phyloP scores from a whole-genome alignment of 1,140 invertebrate genomes.

The Pseudomyrmex gracilis region DNA sequence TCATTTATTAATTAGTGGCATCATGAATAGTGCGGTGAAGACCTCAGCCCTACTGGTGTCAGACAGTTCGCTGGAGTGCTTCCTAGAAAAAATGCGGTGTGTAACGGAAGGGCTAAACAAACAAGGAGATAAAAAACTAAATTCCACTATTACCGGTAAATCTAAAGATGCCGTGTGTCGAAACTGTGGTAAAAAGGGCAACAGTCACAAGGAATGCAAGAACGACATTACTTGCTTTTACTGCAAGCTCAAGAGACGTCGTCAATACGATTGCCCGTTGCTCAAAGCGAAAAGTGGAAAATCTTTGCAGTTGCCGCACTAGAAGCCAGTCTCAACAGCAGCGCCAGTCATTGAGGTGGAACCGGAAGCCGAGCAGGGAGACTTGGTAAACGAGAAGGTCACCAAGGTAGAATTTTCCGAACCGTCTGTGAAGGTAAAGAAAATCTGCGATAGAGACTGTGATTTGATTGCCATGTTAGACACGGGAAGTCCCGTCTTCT shows the following conservation, averaged over 20 bases:
- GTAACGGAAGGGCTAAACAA: neutral
- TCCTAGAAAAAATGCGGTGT: neutral
- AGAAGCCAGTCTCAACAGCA: too few relatives aligned
- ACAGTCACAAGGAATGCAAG: neutral
- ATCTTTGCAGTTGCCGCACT: too few relatives aligned
- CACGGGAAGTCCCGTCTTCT: neutral
- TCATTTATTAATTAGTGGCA: neutral
- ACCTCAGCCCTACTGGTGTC: neutral
- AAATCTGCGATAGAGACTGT: neutral
- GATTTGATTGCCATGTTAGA: neutral
- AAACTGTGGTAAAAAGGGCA: neutral
- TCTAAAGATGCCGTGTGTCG: fast-evolving
- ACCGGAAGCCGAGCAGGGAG: neutral
- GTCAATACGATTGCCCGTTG: neutral
- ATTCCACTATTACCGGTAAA: neutral
- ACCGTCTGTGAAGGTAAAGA: neutral
- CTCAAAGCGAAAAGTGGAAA: neutral
- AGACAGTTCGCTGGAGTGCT: neutral
- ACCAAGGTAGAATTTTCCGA: neutral
- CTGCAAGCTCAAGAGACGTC: neutral
- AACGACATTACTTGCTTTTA: neutral
- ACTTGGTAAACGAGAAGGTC: neutral
- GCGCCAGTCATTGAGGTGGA: neutral
- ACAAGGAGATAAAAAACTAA: neutral
- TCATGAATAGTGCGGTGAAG: neutral